phyloP scores from a whole-genome alignment of 1,140 invertebrate species.

The Hylyphantes graminicola region DNA sequence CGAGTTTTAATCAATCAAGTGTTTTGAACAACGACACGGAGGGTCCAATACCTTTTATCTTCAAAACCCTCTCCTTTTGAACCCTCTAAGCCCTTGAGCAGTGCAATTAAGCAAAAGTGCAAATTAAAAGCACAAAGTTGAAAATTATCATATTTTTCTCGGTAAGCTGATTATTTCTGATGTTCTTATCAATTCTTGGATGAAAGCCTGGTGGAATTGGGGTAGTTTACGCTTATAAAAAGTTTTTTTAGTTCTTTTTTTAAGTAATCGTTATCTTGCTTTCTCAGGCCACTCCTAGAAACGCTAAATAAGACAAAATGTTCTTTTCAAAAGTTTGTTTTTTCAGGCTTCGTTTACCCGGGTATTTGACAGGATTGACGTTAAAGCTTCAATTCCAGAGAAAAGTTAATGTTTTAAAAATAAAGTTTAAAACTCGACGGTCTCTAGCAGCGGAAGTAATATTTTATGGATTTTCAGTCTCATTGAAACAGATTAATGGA shows the following conservation, averaged over 20 bases:
- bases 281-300: conserved; percentile 18
- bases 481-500: background rate
- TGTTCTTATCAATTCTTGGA: conserved; percentile 29
- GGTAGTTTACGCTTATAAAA: background rate
- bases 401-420: conserved; percentile 16
- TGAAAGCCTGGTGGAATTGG: background rate
- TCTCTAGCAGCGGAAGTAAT: background rate
- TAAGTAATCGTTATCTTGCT: conserved; percentile 29
- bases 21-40: background rate
- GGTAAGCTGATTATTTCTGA: conserved; percentile 57
- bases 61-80: conserved; percentile 5
- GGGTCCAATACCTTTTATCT: conserved; percentile 40
- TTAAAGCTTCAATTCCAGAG: conserved; percentile 19
- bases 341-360: conserved; percentile 13
- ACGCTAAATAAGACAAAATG: conserved; percentile 49
- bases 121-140: conserved; percentile 40
- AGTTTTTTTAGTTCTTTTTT: background rate
- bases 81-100: conserved; percentile 47
- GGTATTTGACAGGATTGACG: conserved; percentile 26
- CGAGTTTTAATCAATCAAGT: conserved; percentile 56
- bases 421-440: background rate
- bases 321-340: conserved; percentile 16
- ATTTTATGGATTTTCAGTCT: background rate
- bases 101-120: conserved; percentile 54
- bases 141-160: conserved; percentile 58